Conservation (phyloP, 2,888 invertebrate genomes). For the Erebia palarica region DNA sequence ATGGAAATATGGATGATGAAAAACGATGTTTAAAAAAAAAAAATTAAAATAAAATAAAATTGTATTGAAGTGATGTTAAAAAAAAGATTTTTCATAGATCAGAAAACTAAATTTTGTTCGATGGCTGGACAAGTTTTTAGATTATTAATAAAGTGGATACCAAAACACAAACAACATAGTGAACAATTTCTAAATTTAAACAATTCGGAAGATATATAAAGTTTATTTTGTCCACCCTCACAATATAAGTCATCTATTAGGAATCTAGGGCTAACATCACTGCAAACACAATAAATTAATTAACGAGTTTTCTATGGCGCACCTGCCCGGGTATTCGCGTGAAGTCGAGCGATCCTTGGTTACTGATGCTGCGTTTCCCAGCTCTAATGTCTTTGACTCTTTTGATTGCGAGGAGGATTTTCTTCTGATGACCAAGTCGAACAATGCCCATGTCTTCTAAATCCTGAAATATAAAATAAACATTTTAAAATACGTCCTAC, state of each 20-base stretch:
- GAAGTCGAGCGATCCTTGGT: slow-evolving; percentile 75
- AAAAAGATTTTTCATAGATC: slow-evolving; percentile 43
- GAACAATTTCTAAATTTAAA: background rate
- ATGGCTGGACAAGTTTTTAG: slow-evolving; percentile 19
- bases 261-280: slow-evolving; percentile 74
- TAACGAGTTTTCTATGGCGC: slow-evolving; percentile 49
- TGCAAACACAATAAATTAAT: slow-evolving; percentile 58
- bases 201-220: slow-evolving; percentile 30
- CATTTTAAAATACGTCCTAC: background rate
- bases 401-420: slow-evolving; percentile 97
- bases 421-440: slow-evolving; percentile 98
- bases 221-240: slow-evolving; percentile 53
- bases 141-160: slow-evolving; percentile 54
- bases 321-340: slow-evolving; percentile 78
- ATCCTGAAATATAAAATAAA: slow-evolving; percentile 79
- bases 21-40: slow-evolving; percentile 42
- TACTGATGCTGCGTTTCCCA: slow-evolving; percentile 88
- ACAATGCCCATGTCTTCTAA: slow-evolving; percentile 98
- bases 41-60: slow-evolving; percentile 26
- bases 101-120: slow-evolving; percentile 19
- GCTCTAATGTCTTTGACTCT: slow-evolving; percentile 96
- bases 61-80: slow-evolving; percentile 68
- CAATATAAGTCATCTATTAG: slow-evolving; percentile 52
- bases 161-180: background rate
- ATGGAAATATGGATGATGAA: slow-evolving; percentile 49